phyloP scores from a whole-genome alignment of 2,113 vertebrate genomes.

The Alces alces region DNA sequence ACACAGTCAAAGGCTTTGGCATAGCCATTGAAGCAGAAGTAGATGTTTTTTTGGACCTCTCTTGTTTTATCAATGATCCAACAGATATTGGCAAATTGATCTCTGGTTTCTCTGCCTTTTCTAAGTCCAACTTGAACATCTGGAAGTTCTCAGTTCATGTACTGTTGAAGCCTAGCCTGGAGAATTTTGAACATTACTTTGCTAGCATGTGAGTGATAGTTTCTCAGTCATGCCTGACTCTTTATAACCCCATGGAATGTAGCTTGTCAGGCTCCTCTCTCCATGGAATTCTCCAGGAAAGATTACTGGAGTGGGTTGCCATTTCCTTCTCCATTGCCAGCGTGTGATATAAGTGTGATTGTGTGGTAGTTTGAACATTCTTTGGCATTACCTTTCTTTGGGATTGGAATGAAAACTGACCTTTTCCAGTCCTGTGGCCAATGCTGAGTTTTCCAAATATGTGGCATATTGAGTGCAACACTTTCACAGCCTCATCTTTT shows the following conservation, averaged over 20 bases:
- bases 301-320: too few species aligned
- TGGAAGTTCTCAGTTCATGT: not conserved
- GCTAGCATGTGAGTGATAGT: not conserved
- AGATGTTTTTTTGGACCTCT: not conserved
- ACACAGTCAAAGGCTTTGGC: not conserved
- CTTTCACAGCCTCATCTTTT: not conserved
- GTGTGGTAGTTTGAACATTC: not conserved
- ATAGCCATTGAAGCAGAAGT: not conserved
- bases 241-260: too few species aligned
- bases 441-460: not conserved
- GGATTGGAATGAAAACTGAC: not conserved
- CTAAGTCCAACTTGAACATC: not conserved
- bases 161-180: not conserved
- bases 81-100: not conserved
- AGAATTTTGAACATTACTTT: not conserved
- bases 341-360: accelerated
- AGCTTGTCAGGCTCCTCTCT: too few species aligned
- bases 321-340: not conserved
- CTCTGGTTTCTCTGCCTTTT: not conserved
- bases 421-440: not conserved
- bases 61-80: not conserved
- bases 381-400: not conserved
- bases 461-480: not conserved
- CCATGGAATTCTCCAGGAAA: too few species aligned
- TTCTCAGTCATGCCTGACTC: too few species aligned